These are phyloP conservation scores for Diglossa cyanea DNA, from an alignment of 2,797 vertebrate species.

Conservation along the genomic window DNA sequence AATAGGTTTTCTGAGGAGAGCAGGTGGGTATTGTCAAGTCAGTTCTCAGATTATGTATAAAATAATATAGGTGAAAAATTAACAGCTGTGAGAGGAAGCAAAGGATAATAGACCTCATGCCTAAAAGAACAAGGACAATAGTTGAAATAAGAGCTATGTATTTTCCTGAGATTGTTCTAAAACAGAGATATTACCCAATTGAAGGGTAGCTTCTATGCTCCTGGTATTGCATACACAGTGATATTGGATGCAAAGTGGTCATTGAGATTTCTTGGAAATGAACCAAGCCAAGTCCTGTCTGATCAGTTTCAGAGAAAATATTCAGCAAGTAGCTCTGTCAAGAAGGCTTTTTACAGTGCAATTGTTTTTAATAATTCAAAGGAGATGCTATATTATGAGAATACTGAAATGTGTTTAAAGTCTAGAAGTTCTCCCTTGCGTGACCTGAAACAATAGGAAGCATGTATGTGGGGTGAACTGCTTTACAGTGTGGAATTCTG, in stretches of 20 bases:
- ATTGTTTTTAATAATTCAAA: background rate
- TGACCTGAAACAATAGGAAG: constrained; percentile 31
- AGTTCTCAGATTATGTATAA: background rate
- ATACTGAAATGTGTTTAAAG: background rate
- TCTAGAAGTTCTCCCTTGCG: background rate
- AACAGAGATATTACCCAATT: background rate
- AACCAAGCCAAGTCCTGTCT: background rate
- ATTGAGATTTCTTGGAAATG: background rate
- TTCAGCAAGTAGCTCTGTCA: background rate
- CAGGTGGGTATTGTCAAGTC: background rate
- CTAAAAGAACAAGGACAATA: background rate
- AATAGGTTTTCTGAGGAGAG: background rate
- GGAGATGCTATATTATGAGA: background rate
- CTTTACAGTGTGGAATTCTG: background rate
- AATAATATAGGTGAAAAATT: background rate
- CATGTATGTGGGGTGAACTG: background rate
- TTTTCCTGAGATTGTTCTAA: background rate
- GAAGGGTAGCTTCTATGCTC: background rate
- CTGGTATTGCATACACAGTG: background rate
- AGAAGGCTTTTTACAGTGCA: background rate
- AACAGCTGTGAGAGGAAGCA: background rate
- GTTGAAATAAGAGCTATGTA: background rate
- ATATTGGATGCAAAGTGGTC: background rate
- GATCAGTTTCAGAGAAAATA: background rate
- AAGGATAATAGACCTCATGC: background rate